A percentile compares a stretch with the other conserved stretches of the same genome.
phyloP scores from a whole-genome alignment of 2,888 invertebrate species.

The Drosophila cracens region DNA sequence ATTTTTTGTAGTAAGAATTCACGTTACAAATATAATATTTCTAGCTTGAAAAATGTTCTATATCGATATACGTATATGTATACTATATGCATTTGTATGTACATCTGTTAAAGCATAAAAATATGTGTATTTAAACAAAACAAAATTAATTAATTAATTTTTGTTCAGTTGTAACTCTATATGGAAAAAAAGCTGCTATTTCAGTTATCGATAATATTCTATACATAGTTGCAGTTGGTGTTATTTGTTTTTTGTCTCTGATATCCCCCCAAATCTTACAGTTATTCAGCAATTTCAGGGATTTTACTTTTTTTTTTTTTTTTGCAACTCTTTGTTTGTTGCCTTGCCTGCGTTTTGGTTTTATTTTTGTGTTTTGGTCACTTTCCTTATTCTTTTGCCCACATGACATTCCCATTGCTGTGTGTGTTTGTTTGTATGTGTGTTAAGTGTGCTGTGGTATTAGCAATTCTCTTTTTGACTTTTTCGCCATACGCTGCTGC shows the following conservation, averaged over 20 bases:
- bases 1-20: not conserved
- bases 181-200: not conserved
- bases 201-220: not conserved
- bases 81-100: not conserved
- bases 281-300: conserved; percentile 3
- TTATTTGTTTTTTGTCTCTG: not conserved
- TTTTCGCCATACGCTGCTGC: conserved; percentile 36
- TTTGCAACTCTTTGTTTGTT: conserved; percentile 35
- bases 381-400: conserved; percentile 34
- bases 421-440: conserved; percentile 4
- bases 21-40: not conserved
- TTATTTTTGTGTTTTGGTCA: conserved; percentile 33
- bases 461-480: conserved; percentile 60
- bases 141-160: not conserved
- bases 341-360: conserved; percentile 21
- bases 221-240: not conserved
- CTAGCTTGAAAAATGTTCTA: not conserved
- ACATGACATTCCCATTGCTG: conserved; percentile 3
- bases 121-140: not conserved
- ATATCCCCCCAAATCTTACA: not conserved
- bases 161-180: not conserved
- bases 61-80: not conserved
- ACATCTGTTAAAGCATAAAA: not conserved
- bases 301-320: conserved; percentile 7
- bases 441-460: conserved; percentile 28